A percentile compares a stretch with the other conserved stretches of the same genome.
Conservation (phyloP, 2,797 vertebrate species). For the Craterocephalus amniculus region DNA sequence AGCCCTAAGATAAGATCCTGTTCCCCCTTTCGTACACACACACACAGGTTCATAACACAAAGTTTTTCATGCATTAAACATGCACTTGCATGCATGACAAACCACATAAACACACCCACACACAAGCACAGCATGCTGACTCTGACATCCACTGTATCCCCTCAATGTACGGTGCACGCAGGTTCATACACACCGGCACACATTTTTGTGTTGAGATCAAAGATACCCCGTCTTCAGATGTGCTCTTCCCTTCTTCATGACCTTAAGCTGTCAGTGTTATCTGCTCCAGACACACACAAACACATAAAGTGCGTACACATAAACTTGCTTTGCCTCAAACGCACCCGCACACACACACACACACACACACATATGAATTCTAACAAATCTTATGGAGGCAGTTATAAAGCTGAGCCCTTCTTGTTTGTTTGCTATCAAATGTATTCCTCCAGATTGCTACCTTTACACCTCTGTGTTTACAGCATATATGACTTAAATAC, state of each 20-base stretch:
- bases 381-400: constrained; percentile 66
- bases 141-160: constrained; percentile 47
- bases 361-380: constrained; percentile 29
- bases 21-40: background rate
- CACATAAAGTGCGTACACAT: constrained; percentile 36
- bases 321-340: constrained; percentile 42
- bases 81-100: constrained; percentile 38
- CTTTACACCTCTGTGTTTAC: constrained; percentile 20
- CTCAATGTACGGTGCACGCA: constrained; percentile 7
- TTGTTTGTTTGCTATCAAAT: constrained; percentile 68
- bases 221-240: constrained; percentile 76
- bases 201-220: constrained; percentile 75
- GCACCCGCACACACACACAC: too few relatives aligned
- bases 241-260: constrained; percentile 78
- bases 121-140: constrained; percentile 43
- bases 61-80: constrained; percentile 63
- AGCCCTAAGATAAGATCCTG: constrained; percentile 5
- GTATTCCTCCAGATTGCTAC: constrained; percentile 45
- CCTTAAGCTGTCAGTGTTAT: constrained; percentile 84
- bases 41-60: constrained; percentile 30
- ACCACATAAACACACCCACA: constrained; percentile 38
- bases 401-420: constrained; percentile 66
- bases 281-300: constrained; percentile 62
- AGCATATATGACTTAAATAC: constrained; percentile 10
- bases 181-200: constrained; percentile 53